Conservation (phyloP, 2,797 vertebrate genomes). For the Sebastes nivosus region DNA sequence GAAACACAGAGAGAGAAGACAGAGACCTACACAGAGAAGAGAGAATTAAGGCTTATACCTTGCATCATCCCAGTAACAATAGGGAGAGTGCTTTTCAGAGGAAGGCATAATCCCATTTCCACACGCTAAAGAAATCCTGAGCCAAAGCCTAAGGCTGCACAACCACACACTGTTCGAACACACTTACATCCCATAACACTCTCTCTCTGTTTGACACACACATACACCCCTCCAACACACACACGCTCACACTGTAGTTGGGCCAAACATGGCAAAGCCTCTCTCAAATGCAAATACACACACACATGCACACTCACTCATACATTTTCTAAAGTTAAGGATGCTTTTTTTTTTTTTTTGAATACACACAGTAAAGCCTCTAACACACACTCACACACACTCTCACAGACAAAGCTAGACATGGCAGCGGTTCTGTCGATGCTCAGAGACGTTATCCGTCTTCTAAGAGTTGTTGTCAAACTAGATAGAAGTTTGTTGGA, state of each 20-base stretch:
- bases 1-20: slow-evolving; percentile 61
- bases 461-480: slow-evolving; percentile 73
- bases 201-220: slow-evolving; percentile 63
- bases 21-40: slow-evolving; percentile 67
- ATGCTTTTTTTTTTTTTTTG: slow-evolving; percentile 35
- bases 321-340: slow-evolving; percentile 52
- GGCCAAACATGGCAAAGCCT: slow-evolving; percentile 67
- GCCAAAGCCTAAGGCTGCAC: slow-evolving; percentile 81
- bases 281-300: slow-evolving; percentile 62
- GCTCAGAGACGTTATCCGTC: slow-evolving; percentile 65
- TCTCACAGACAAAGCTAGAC: slow-evolving; percentile 59
- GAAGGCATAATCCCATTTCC: slow-evolving; percentile 83
- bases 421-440: slow-evolving; percentile 73
- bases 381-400: slow-evolving; percentile 35
- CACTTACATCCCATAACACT: slow-evolving; percentile 73
- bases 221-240: slow-evolving; percentile 34
- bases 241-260: slow-evolving; percentile 43
- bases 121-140: slow-evolving; percentile 79
- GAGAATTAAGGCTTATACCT: slow-evolving; percentile 79
- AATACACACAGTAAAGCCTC: slow-evolving; percentile 57
- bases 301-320: slow-evolving; percentile 35
- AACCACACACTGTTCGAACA: slow-evolving; percentile 75
- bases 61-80: slow-evolving; percentile 82
- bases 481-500: slow-evolving; percentile 73
- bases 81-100: slow-evolving; percentile 77